Evolutionary conservation across 2,113 vertebrate species (phyloP), one percentile per base, ranked within the genome.

Genomic region (Scomber colias): DNA sequence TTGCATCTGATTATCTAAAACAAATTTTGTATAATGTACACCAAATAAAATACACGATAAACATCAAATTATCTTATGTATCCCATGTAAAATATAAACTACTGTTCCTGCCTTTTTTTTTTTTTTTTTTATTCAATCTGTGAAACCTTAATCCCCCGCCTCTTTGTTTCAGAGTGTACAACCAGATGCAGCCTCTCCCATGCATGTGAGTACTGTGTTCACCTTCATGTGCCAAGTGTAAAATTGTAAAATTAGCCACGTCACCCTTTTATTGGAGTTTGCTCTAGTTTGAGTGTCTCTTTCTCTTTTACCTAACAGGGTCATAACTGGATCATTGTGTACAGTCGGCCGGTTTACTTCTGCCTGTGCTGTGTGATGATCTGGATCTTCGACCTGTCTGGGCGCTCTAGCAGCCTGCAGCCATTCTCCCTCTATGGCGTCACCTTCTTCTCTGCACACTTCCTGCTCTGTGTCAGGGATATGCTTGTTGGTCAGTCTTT

Each of bases 331-430:
- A 98, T 99, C 95, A 99, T 99, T 84, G 98, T 98, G 87, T 99
- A 99, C 95, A 99, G 98, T 93, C 96, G 98, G 91, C 98, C 98
- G 57, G 97, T 99, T 90, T 99, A 99, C 94, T 99, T 99, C 95
- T 99, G 98, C 95, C 90, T 98, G 89, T 99, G 98, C 94, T 99
- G 98, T 91, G 96, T 95, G 90, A 95, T 99, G 92, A 99, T 99
- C 94, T 99, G 97, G 97, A 94, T 98, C 72, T 95, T 99, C 91
- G 96, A 97, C 56, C 59, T 96, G 48, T 93, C 94, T 1, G 95
- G 96, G 48, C 95, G 97, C 88, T 97, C 97, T 87, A 95, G 96
- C 91, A 97, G 96, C 91, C 96, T 95, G 93, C 95, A 96, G 63
- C 95, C 95, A 69, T 96, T 98, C 92, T 96, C 94, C 72, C 94